Evolutionary conservation across 1,140 invertebrate species (phyloP), one percentile per base, ranked within the genome.

Genomic region (Spodoptera frugiperda): DNA sequence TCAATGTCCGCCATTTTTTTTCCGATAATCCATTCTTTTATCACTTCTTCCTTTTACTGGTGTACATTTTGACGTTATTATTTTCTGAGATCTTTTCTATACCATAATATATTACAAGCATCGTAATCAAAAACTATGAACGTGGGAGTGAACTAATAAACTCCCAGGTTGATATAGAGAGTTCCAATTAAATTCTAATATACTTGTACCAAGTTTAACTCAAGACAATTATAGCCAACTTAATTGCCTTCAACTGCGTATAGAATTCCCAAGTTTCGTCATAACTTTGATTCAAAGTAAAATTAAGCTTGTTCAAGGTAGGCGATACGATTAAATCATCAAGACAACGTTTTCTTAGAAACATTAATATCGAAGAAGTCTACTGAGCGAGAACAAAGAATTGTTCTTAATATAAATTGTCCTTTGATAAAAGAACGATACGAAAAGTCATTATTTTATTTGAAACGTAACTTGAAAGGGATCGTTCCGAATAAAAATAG

Each of bases 371-470:
- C 10, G 39, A 67, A 33, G 48, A 67, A 48, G 14, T 9, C 33
- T 57, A 30, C 48, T 25, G 44, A 12, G 21, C 46, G 46, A 21
- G 44, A 80, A 70, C 63, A 74, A 79, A 65, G 53, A 70, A 55
- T 59, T 76, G 57, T 76, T 76, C 54, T 33, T 49, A 17, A 73
- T 30, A 59, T 78, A 67, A 80, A 80, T 75, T 77, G 65, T 63
- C 55, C 46, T 77, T 75, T 75, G 76, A 77, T 65, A 65, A 75
- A 80, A 49, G 54, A 65, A 61, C 46, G 30, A 51, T 68, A 17
- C 15, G 17, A 68, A 44, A 72, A 61, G 39, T 61, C 55, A 49
- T 73, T 61, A 61, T 61, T 73, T 73, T 73, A 73, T 73, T 49
- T 61, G 33, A 19, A 61, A 59, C 25, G 19, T 39, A 73, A 73